Conservation (phyloP, 2,888 invertebrate species). For the Synanthedon myopaeformis region DNA sequence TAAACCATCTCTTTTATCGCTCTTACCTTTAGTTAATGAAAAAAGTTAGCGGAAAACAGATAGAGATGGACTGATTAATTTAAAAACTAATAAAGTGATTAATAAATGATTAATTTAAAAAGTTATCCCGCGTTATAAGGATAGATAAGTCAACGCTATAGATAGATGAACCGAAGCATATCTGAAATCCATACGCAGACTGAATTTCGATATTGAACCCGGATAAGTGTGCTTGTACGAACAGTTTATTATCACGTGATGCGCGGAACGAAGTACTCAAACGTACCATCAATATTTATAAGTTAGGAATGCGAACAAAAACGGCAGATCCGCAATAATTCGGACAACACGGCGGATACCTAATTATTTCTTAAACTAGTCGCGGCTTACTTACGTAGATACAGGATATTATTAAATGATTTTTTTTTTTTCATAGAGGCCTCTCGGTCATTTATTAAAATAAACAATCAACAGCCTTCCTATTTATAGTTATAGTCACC, state of each 20-base stretch:
- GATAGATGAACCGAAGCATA: no score
- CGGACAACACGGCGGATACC: slow-evolving; percentile 14
- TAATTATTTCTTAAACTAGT: slow-evolving; percentile 6
- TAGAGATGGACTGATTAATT: no score
- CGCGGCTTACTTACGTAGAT: slow-evolving; percentile 1
- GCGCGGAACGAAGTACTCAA: slow-evolving; percentile 11
- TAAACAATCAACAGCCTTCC: not conserved
- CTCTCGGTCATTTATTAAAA: not conserved
- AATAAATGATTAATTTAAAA: no score
- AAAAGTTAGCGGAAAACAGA: no score
- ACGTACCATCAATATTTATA: slow-evolving; percentile 28
- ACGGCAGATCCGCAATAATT: slow-evolving; percentile 39
- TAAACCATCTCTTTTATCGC: no score
- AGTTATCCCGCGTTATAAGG: no score
- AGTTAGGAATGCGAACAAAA: slow-evolving; percentile 45
- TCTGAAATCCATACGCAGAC: not conserved
- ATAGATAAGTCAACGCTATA: no score
- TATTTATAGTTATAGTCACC: not conserved
- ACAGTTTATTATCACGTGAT: slow-evolving; percentile 16
- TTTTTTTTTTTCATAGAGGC: not conserved
- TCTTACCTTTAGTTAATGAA: no score
- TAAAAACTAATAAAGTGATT: no score
- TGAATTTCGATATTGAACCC: slow-evolving; percentile 30
- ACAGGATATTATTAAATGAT: not conserved
- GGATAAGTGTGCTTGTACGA: slow-evolving; percentile 22